These are phyloP conservation scores for Meles meles DNA, from an alignment of 2,113 vertebrate genomes.

Conservation along the genomic window DNA sequence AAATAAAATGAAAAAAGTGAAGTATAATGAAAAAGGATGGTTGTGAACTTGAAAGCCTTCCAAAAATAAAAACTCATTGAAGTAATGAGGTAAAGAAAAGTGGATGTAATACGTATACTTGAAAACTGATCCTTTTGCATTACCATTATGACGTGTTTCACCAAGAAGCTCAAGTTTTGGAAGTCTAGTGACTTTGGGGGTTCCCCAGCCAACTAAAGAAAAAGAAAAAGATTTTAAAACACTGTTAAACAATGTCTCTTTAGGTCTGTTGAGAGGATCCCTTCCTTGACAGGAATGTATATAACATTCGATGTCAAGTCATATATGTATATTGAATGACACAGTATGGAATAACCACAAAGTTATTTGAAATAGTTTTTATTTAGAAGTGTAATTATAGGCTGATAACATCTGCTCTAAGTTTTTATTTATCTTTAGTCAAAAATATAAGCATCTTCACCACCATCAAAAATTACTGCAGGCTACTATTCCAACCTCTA, in stretches of 20 bases:
- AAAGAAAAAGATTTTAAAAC: constrained; percentile 80
- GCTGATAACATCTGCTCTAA: not conserved
- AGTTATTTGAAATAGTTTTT: not conserved
- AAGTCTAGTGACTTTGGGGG: constrained; percentile 86
- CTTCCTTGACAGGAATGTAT: not conserved
- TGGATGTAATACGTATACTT: constrained; percentile 50
- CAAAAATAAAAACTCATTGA: constrained; percentile 55
- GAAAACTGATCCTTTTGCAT: constrained; percentile 74
- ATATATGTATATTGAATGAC: not conserved
- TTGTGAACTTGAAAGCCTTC: constrained; percentile 29
- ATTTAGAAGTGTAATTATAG: not conserved
- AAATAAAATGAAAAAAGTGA: constrained; percentile 27
- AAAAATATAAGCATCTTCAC: not conserved
- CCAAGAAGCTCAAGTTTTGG: constrained; percentile 87
- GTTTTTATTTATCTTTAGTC: not conserved
- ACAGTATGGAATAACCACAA: not conserved
- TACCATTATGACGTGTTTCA: constrained; percentile 86
- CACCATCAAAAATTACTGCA: not conserved
- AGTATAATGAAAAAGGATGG: constrained; percentile 75
- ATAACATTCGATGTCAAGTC: not conserved
- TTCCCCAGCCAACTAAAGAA: constrained; percentile 87
- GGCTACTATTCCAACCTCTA: not conserved
- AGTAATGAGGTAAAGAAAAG: constrained; percentile 52
- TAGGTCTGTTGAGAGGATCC: constrained; percentile 1
- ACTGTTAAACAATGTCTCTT: constrained; percentile 29